phyloP scores from a whole-genome alignment of 2,797 vertebrate species.

The Rhadinocentrus ornatus region DNA sequence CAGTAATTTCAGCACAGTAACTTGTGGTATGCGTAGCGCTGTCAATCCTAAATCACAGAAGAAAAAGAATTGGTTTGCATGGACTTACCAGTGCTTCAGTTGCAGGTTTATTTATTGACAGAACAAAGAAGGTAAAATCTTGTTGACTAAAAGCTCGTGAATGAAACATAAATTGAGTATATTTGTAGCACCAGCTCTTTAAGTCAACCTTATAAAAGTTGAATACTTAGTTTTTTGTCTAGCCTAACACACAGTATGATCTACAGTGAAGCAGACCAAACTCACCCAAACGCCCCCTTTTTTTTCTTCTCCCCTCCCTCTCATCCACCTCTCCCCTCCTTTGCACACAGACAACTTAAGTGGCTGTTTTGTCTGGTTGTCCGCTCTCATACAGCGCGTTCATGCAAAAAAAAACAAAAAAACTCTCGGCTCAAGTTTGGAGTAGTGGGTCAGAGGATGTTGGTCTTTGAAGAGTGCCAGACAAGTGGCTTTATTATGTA shows the following conservation, averaged over 20 bases:
- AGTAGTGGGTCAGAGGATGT: constrained; percentile 89
- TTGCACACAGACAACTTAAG: constrained; percentile 80
- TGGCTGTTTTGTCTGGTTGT: constrained; percentile 94
- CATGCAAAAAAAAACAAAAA: constrained; percentile 76
- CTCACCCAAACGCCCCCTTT: constrained; percentile 68
- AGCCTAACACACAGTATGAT: constrained; percentile 72
- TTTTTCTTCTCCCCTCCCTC: constrained; percentile 36
- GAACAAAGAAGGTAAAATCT: background rate
- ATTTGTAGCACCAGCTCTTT: constrained; percentile 60
- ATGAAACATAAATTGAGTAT: constrained; percentile 23
- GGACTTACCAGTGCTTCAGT: background rate
- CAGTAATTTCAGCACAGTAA: background rate
- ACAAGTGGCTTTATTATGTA: constrained; percentile 86
- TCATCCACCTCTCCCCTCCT: constrained; percentile 73
- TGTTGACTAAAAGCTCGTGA: background rate
- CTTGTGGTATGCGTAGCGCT: background rate
- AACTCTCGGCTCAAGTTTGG: constrained; percentile 85
- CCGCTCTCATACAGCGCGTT: constrained; percentile 81
- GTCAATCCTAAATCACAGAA: background rate
- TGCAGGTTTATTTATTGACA: background rate
- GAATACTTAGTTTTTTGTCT: constrained; percentile 69
- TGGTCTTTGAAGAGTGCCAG: constrained; percentile 86
- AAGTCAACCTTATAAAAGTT: constrained; percentile 60
- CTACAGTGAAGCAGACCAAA: constrained; percentile 75
- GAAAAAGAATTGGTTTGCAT: background rate